Percentiles rank a stretch among this genome's conserved stretches.
phyloP scores from a whole-genome alignment of 2,797 vertebrate genomes.

The Clarias pachynema region DNA sequence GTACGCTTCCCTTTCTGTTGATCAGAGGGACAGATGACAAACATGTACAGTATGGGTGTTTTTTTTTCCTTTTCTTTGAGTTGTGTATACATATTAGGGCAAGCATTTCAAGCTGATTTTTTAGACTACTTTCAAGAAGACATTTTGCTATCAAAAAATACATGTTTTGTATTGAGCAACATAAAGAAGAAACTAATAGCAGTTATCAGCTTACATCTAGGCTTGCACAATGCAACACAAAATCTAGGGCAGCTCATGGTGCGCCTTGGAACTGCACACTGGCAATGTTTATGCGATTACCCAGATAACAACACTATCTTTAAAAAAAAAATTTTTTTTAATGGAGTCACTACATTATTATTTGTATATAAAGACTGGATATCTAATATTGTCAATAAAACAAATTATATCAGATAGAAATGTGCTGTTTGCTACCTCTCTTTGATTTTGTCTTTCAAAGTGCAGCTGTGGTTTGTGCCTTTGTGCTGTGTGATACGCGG shows the following conservation, averaged over 20 bases:
- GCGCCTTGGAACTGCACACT: background rate
- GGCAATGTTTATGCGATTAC: constrained; percentile 1
- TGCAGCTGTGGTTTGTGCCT: background rate
- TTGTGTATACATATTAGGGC: background rate
- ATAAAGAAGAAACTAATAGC: background rate
- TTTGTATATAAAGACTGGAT: background rate
- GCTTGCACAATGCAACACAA: background rate
- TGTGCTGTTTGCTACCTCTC: background rate
- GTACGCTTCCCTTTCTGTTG: background rate
- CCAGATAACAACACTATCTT: background rate
- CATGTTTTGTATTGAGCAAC: background rate
- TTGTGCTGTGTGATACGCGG: background rate
- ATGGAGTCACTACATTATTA: background rate
- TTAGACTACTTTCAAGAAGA: background rate
- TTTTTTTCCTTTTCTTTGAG: background rate
- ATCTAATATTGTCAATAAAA: background rate
- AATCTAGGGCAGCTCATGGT: constrained; percentile 4
- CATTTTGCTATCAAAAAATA: background rate
- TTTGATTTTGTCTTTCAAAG: background rate
- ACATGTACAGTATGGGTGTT: too few relatives aligned
- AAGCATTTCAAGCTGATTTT: background rate
- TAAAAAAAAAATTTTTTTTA: background rate
- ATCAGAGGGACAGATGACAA: background rate
- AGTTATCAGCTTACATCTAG: constrained; percentile 1
- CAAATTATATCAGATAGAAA: background rate